Evolutionary conservation across 1,140 invertebrate genomes (phyloP), one percentile per base, ranked within the genome.

Genomic region (Heliothis virescens): DNA sequence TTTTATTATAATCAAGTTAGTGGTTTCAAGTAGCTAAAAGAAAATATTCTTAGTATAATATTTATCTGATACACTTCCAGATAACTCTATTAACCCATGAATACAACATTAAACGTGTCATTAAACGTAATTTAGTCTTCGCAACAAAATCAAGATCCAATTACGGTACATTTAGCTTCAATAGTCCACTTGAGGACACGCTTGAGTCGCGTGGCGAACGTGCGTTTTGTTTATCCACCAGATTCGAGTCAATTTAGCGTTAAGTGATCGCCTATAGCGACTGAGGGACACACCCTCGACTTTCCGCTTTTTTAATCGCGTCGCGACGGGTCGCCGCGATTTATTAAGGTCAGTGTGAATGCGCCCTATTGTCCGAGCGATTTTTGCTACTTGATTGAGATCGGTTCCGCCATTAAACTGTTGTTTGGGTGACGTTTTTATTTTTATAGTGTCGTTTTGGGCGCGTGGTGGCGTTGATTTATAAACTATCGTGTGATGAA

Each of bases 81-180:
- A 71, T 71, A 26, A 71, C 16, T 71, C 48, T 71, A 53, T 71
- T 52, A 71, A 73, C 53, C 47, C 29, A 73, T 5, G n/a, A 59
- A 47, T 47, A 73, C 72, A n/a, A 48, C 79, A 69, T 79, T 55
- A 84, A 88, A 87, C 82, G 83, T 87, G 67, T 87, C 60, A 80
- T 86, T 85, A 87, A 85, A 73, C 80, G 63, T 83, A 81, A 85
- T 83, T 77, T 41, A 85, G 63, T 69, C 26, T 60, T 57, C 57
- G 26, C 78, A 89, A 86, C 84, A 88, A 91, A 90, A 91, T 87
- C 86, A 88, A 90, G 86, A 91, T 90, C 86, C 88, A 89, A 91
- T 90, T 90, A 92, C 90, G 87, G 89, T 91, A 89, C 90, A 94
- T 94, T 94, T 89, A 88, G 76, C 87, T 83, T 85, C 79, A 92